Evolutionary conservation across 2,797 vertebrate species (phyloP).

Genomic region (Halcyon smyrnensis): DNA sequence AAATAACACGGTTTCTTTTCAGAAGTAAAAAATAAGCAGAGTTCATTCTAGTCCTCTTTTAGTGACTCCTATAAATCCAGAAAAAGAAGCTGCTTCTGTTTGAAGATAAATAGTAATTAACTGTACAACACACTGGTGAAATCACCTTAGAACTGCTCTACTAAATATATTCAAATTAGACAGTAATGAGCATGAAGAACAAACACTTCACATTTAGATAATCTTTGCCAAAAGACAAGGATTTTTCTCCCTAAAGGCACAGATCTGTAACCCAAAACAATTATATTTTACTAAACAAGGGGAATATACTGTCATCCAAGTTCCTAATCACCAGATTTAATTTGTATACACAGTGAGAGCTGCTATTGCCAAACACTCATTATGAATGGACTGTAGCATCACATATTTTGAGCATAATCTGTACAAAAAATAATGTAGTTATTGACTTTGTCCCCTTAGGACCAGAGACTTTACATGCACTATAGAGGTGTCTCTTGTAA

Average conservation of each 20-base stretch:
- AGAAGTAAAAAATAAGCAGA: not conserved
- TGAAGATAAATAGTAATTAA: not conserved
- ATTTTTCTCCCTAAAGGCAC: not conserved
- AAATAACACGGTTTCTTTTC: not conserved
- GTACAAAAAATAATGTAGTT: not conserved
- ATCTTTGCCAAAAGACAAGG: not conserved
- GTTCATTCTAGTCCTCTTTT: not conserved
- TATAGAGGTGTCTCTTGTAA: not conserved
- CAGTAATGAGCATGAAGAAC: not conserved
- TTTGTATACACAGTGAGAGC: not conserved
- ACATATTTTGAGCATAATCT: not conserved
- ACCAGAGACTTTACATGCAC: not conserved
- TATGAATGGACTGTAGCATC: not conserved
- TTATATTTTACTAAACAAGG: slow-evolving; percentile 4
- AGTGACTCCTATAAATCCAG: not conserved
- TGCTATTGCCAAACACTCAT: not conserved
- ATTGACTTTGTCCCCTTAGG: not conserved
- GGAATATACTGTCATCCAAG: not conserved
- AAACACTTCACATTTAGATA: not conserved
- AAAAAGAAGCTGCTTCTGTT: not conserved
- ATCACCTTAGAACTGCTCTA: not conserved
- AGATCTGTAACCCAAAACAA: not conserved
- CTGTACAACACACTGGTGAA: not conserved
- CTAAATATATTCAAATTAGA: not conserved
- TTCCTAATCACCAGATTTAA: not conserved